Conservation (phyloP, 2,113 vertebrate genomes). For the Bothrops jararaca region DNA sequence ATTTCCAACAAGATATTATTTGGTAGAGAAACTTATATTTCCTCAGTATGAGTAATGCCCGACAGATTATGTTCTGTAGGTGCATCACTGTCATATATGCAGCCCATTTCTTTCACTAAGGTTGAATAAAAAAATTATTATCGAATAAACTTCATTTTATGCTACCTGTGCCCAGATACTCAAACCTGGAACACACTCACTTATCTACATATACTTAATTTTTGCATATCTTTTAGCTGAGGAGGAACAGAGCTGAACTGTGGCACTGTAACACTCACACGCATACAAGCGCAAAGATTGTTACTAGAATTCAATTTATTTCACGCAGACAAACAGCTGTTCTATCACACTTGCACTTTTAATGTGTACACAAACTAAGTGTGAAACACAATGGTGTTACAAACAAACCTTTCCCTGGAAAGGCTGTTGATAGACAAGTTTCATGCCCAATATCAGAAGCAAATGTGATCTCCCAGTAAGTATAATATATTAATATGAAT, state of each 20-base stretch:
- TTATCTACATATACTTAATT: background rate
- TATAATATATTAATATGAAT: background rate
- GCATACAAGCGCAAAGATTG: background rate
- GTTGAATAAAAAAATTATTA: background rate
- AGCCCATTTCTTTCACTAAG: background rate
- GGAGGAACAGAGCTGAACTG: background rate
- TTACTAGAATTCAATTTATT: slow-evolving; percentile 17
- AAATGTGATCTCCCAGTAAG: background rate
- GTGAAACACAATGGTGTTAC: background rate
- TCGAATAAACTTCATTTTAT: background rate
- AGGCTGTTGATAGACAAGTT: background rate
- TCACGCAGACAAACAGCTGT: slow-evolving; percentile 8
- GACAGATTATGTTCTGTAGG: background rate
- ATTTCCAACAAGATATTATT: background rate
- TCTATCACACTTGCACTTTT: background rate
- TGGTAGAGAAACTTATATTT: background rate
- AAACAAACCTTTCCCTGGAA: background rate
- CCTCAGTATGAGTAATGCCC: no score
- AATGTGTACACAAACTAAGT: background rate
- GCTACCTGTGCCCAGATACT: background rate
- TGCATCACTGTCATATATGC: background rate
- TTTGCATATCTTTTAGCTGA: background rate
- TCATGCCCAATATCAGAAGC: background rate
- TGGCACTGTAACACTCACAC: background rate
- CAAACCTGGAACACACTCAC: background rate